Percentiles rank a stretch among this genome's conserved stretches.
phyloP scores from a whole-genome alignment of 2,888 invertebrate genomes.

The Therioaphis trifolii region DNA sequence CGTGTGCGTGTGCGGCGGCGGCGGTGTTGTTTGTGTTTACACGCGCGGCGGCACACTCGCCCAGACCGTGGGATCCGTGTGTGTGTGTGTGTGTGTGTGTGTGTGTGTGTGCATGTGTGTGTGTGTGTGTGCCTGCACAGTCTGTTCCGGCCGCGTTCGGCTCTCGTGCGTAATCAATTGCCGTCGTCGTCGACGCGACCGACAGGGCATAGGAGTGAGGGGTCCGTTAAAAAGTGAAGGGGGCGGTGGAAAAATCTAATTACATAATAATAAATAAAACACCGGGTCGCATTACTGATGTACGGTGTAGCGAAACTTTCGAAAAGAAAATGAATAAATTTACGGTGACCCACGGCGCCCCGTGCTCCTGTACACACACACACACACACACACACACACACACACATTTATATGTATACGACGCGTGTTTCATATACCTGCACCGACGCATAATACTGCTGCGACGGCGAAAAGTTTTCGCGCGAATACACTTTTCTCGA shows the following conservation, averaged over 20 bases:
- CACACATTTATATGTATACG: no score
- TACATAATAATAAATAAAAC: slow-evolving; percentile 27
- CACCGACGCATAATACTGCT: background rate
- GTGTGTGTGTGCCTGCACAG: no score
- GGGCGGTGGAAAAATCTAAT: slow-evolving; percentile 18
- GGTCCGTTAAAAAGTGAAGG: background rate
- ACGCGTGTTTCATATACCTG: background rate
- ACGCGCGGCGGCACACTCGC: background rate
- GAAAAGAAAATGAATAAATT: slow-evolving; percentile 57
- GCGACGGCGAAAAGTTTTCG: slow-evolving; percentile 34
- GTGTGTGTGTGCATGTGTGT: no score
- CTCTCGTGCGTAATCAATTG: no score
- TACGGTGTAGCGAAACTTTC: slow-evolving; percentile 11
- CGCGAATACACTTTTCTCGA: slow-evolving; percentile 27
- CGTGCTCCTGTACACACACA: no score
- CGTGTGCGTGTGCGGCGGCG: background rate
- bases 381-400: background rate
- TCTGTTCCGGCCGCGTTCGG: no score
- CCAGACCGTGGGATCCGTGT: no score
- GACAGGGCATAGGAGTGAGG: no score
- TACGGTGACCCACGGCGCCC: background rate
- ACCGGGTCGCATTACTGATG: background rate
- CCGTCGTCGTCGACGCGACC: no score
- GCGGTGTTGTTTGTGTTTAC: background rate
- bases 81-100: no score